A percentile compares a stretch with the other conserved stretches of the same genome.
Conservation (phyloP, 2,888 invertebrate species). For the Drosophila quinaria region DNA sequence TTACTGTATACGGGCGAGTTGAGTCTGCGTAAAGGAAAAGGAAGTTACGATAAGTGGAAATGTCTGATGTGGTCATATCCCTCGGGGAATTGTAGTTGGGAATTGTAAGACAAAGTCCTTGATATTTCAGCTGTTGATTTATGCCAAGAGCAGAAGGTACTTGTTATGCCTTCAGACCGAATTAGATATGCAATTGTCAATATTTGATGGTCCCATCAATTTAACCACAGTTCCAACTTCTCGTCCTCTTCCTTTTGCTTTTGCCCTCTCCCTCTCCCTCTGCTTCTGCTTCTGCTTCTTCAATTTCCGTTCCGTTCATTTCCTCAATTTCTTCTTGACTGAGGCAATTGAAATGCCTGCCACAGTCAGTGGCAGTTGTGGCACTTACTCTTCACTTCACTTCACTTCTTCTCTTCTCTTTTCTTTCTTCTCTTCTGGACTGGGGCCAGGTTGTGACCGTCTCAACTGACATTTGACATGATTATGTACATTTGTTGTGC, state of each 20-base stretch:
- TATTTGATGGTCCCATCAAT: slow-evolving; percentile 81
- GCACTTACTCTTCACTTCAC: slow-evolving; percentile 18
- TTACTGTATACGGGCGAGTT: neutral
- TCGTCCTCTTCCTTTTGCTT: neutral
- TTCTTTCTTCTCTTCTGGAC: slow-evolving; percentile 8
- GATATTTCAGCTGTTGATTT: slow-evolving; percentile 47
- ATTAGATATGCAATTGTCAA: slow-evolving; percentile 79
- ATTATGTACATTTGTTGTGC: slow-evolving; percentile 77
- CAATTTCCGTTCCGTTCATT: neutral
- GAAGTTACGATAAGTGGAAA: slow-evolving; percentile 15
- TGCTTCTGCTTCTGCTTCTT: neutral
- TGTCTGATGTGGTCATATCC: slow-evolving; percentile 14
- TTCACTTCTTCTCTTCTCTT: no score
- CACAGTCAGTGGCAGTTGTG: slow-evolving; percentile 34
- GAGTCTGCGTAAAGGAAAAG: neutral
- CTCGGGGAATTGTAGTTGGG: slow-evolving; percentile 24
- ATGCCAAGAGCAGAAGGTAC: slow-evolving; percentile 37
- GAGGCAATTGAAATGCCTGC: slow-evolving; percentile 72
- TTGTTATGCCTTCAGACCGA: slow-evolving; percentile 31
- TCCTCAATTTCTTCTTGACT: neutral
- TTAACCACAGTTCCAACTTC: slow-evolving; percentile 36
- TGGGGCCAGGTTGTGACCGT: slow-evolving; percentile 43
- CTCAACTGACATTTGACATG: slow-evolving; percentile 78
- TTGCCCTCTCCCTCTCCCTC: no score
- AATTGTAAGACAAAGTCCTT: slow-evolving; percentile 38